These are phyloP conservation scores for Silurus meridionalis DNA, from an alignment of 2,113 vertebrate species.

Conservation along the genomic window DNA sequence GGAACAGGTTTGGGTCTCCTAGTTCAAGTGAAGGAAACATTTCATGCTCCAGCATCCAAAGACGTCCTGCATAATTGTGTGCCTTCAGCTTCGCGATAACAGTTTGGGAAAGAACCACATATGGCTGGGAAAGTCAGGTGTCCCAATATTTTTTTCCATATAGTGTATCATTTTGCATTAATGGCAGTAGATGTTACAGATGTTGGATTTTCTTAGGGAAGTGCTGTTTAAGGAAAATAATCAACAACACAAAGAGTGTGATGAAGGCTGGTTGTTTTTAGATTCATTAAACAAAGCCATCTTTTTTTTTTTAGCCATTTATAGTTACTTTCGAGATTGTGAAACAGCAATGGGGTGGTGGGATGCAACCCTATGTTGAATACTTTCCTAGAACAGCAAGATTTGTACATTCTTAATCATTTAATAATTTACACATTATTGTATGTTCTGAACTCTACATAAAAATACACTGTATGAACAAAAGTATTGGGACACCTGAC, in stretches of 20 bases:
- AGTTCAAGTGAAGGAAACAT: no score
- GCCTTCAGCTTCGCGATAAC: no score
- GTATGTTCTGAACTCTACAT: no score
- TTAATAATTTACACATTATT: no score
- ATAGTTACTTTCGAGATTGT: background rate
- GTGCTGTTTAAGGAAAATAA: background rate
- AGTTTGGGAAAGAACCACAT: no score
- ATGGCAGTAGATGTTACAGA: background rate
- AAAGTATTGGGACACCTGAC: no score
- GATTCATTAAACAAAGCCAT: background rate
- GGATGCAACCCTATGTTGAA: background rate
- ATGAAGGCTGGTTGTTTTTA: background rate
- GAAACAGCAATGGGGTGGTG: background rate
- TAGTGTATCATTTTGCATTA: background rate
- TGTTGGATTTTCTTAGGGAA: background rate
- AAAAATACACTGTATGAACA: no score
- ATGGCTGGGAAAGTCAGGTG: no score
- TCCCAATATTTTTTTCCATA: background rate
- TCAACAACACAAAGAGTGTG: background rate
- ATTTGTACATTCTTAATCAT: no score
- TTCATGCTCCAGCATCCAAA: no score
- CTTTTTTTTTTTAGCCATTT: background rate
- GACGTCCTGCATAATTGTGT: no score
- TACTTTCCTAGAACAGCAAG: background rate
- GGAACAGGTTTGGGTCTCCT: no score